Conservation (phyloP, 2,888 invertebrate species). For the Argyra leucocephala region DNA sequence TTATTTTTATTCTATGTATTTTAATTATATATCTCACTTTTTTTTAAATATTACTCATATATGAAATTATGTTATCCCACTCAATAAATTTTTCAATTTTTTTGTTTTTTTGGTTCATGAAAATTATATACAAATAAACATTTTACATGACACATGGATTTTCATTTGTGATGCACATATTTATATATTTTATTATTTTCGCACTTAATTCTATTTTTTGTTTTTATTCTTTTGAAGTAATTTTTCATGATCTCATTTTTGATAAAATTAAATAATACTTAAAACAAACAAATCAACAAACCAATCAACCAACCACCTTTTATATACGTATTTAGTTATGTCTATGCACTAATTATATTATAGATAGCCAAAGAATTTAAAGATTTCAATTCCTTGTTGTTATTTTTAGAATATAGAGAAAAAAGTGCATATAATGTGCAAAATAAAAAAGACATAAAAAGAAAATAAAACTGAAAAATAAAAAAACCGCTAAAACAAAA, state of each 20-base stretch:
- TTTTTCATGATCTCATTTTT: not conserved
- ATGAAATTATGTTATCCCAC: not conserved
- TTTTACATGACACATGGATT: not conserved
- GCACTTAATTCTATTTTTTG: not conserved
- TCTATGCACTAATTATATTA: not conserved
- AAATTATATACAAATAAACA: not conserved
- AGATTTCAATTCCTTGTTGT: not conserved
- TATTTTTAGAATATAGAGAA: not conserved
- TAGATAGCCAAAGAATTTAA: not conserved
- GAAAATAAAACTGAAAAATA: too few relatives aligned
- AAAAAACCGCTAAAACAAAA: too few relatives aligned
- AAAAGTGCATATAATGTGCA: not conserved
- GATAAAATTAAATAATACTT: not conserved
- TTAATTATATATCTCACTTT: too few relatives aligned
- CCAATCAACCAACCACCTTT: too few relatives aligned
- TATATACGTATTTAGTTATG: not conserved
- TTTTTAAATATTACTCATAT: too few relatives aligned
- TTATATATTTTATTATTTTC: too few relatives aligned
- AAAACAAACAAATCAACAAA: too few relatives aligned
- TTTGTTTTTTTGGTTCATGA: not conserved
- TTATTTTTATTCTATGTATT: too few relatives aligned
- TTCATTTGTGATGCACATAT: not conserved
- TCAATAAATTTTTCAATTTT: not conserved
- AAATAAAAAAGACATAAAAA: too few relatives aligned
- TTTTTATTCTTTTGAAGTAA: slow-evolving; percentile 1